A percentile compares a stretch with the other conserved stretches of the same genome.
phyloP scores from a whole-genome alignment of 1,140 invertebrate species.

The Hypothenemus hampei region DNA sequence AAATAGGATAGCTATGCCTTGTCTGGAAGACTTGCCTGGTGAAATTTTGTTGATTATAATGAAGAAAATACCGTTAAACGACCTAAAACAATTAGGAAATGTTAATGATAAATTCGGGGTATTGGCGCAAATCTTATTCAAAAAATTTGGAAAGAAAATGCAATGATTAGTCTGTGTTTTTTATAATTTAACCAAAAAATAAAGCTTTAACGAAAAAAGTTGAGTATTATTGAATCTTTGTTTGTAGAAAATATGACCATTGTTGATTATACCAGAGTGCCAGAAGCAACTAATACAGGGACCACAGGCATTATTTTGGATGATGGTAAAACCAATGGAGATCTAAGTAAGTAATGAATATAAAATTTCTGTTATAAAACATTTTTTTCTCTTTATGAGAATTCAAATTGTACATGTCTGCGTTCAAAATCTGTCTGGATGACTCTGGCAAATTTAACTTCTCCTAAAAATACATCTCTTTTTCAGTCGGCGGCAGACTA shows the following conservation, averaged over 20 bases:
- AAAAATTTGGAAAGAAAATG: conserved; percentile 21
- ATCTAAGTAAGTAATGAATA: conserved; percentile 34
- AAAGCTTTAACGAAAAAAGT: too few species aligned
- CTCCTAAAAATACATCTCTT: conserved; percentile 8
- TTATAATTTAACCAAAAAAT: too few species aligned
- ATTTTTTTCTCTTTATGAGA: background rate
- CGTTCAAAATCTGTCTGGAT: conserved; percentile 15
- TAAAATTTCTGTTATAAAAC: background rate
- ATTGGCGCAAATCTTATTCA: conserved; percentile 12
- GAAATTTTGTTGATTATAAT: conserved; percentile 36
- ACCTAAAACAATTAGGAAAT: conserved; percentile 15
- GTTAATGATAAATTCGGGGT: conserved; percentile 4
- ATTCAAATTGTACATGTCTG: background rate
- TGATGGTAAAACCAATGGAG: conserved; percentile 34
- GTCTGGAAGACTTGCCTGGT: conserved; percentile 36
- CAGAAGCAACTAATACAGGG: conserved; percentile 37
- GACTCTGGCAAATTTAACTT: conserved; percentile 8
- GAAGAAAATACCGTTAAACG: conserved; percentile 10
- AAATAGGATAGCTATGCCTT: conserved; percentile 21
- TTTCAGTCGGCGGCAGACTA: background rate
- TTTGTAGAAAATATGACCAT: conserved; percentile 26
- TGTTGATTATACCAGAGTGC: conserved; percentile 19
- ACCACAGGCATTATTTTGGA: conserved; percentile 38
- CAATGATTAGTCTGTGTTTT: too few species aligned
- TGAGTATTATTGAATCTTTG: too few species aligned